Percentiles rank a stretch among this genome's conserved stretches.
These are phyloP conservation scores for Artibeus jamaicensis DNA, from an alignment of 2,797 vertebrate genomes.

Conservation along the genomic window DNA sequence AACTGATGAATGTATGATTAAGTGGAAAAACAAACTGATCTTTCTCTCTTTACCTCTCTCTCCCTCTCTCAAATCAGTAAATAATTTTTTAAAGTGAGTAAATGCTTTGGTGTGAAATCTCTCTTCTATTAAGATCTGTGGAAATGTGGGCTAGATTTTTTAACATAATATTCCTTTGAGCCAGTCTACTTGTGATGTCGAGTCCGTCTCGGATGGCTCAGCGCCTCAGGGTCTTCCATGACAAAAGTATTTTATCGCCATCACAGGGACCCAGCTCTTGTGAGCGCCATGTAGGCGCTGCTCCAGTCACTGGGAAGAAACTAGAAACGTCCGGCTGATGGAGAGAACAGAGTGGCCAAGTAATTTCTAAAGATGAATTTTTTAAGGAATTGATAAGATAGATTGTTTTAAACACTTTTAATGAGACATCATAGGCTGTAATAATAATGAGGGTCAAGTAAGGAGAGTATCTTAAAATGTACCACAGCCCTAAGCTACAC, in stretches of 20 bases:
- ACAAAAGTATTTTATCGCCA: not conserved
- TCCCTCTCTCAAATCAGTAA: not conserved
- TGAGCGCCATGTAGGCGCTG: not conserved
- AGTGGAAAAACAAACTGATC: not conserved
- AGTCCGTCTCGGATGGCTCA: not conserved
- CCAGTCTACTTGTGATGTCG: not conserved
- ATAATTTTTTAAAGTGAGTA: not conserved
- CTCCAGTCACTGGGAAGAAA: not conserved
- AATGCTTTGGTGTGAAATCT: conserved; percentile 21
- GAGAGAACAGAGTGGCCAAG: not conserved
- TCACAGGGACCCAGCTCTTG: not conserved
- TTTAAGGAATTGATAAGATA: not conserved
- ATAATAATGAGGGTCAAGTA: not conserved
- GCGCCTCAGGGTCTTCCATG: not conserved
- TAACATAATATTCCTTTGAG: not conserved
- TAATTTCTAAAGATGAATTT: not conserved
- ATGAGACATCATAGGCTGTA: not conserved
- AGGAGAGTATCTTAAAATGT: not conserved
- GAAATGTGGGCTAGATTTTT: not conserved
- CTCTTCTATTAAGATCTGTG: not conserved
- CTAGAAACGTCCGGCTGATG: not conserved
- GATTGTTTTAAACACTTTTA: not conserved
- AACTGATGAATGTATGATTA: not conserved
- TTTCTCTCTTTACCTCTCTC: not conserved
- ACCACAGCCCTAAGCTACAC: not conserved